phyloP scores from a whole-genome alignment of 2,113 vertebrate genomes.

The Condylura cristata region DNA sequence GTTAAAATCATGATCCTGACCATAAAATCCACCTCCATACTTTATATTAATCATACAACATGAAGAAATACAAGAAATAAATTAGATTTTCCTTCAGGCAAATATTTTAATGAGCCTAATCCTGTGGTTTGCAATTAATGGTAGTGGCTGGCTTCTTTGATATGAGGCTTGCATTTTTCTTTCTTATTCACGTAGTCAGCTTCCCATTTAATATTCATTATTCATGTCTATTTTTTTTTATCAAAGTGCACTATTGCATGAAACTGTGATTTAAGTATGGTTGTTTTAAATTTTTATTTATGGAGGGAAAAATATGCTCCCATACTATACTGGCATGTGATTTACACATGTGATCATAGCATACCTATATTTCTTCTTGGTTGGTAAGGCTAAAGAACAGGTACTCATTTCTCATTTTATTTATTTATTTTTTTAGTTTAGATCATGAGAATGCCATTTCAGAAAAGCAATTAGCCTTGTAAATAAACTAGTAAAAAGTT shows the following conservation, averaged over 20 bases:
- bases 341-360: not conserved
- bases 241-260: conserved; percentile 65
- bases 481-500: conserved; percentile 52
- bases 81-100: conserved; percentile 74
- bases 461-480: not conserved
- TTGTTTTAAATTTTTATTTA: conserved; percentile 61
- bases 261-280: conserved; percentile 60
- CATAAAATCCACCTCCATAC: conserved; percentile 54
- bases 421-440: not conserved
- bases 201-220: conserved; percentile 74
- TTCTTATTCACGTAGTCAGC: conserved; percentile 63
- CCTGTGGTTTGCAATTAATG: conserved; percentile 45
- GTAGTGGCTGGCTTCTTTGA: conserved; percentile 54
- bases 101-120: conserved; percentile 64
- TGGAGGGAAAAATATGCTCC: not conserved
- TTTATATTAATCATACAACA: conserved; percentile 60
- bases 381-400: not conserved
- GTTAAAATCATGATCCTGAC: conserved; percentile 59
- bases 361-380: not conserved
- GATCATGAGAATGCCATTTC: not conserved
- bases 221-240: conserved; percentile 79
- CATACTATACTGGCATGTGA: conserved; percentile 16
- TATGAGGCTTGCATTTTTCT: conserved; percentile 64
- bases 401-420: not conserved
- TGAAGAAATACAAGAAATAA: conserved; percentile 68